Base-by-base conservation (phyloP, 2,888 invertebrate species). In the Drosophila paramelanica region DNA sequence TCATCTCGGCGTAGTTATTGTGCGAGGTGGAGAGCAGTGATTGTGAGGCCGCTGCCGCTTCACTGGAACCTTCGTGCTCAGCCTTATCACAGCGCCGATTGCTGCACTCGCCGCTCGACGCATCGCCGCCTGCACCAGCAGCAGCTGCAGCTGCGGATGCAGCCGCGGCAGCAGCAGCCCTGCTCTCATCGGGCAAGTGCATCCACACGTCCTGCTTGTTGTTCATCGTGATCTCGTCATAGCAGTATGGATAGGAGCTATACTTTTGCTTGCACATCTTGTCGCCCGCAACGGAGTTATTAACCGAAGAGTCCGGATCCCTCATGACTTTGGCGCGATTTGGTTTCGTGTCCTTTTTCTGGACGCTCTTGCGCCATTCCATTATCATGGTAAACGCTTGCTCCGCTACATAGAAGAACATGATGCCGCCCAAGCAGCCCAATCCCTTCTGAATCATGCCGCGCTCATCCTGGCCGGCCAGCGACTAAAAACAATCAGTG, bases 371-470 rank as follows among this genome's bases (percentile, higher is more conserved):
- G 47, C 96, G 94, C 96, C 96, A 97, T 86, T 97, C 97, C 0
- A 96, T 95, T 5, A 96, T 94, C 73, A 97, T 94, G 5, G 96
- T 96, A 33, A 97, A 92, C 0, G 96, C 94, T 88, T 97, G 96
- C 91, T 98, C 98, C 5, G 96, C 96, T 77, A 97, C 95, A 91
- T 98, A 98, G 93, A 98, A 98, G 92, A 97, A 95, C 8, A 97
- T 96, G 3, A 98, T 95, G 0, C 98, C 98, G 57, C 94, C 89
- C 92, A 92, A 90, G 51, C 92, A 92, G 0, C 96, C 95, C 25
- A 98, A 93, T 1, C 98, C 98, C 90, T 97, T 97, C 95, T 95
- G 96, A 93, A 97, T 96, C 80, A 96, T 96, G 68, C 94, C 94
- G 41, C 94, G 94, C 79, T 97, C 91, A 45, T 77, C 79, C 78